These are phyloP conservation scores for Aphaenogaster floridana DNA, from an alignment of 1,140 invertebrate genomes.

Conservation along the genomic window DNA sequence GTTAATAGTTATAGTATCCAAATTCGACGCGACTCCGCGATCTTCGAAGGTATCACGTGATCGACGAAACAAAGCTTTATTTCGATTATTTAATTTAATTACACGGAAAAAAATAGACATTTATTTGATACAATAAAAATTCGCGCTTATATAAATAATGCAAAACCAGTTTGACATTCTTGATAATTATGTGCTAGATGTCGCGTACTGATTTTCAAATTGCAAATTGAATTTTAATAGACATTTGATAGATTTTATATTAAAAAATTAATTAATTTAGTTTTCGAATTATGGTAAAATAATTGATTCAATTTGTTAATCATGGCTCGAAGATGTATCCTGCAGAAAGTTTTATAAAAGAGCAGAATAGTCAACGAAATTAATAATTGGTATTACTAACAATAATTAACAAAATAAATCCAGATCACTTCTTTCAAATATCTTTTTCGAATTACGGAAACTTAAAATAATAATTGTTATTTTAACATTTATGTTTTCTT, in stretches of 20 bases:
- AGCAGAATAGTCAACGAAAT: neutral
- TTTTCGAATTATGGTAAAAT: neutral
- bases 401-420: constrained; percentile 11
- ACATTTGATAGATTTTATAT: neutral
- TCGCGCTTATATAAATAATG: neutral
- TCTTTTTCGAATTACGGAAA: neutral
- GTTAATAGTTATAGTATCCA: constrained; percentile 31
- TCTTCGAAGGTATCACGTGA: constrained; percentile 40
- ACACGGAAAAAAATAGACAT: neutral
- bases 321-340: neutral
- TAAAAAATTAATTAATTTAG: constrained; percentile 16
- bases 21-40: constrained; percentile 17
- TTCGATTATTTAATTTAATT: neutral
- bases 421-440: neutral
- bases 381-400: neutral
- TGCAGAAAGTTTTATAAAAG: neutral
- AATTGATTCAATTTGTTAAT: neutral
- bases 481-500: constrained; percentile 12
- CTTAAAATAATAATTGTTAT: neutral
- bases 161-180: neutral
- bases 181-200: neutral
- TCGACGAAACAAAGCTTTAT: constrained; percentile 5
- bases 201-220: neutral
- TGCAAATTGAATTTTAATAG: neutral
- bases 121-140: neutral